Conservation (phyloP, 2,888 invertebrate genomes). For the Slavum lentiscoides region DNA sequence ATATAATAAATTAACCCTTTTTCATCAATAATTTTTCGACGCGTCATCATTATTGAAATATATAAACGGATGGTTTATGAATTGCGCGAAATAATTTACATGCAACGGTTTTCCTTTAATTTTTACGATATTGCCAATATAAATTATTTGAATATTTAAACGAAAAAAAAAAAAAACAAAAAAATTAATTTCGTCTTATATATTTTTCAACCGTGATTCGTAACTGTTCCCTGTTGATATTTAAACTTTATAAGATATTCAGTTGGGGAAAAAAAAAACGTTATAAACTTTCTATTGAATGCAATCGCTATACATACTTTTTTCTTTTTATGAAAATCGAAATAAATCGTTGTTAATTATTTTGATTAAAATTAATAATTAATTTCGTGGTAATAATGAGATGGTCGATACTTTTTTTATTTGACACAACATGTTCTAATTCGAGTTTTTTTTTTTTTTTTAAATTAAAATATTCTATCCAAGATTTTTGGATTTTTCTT, state of each 20-base stretch:
- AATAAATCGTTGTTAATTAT: constrained; percentile 2
- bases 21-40: constrained; percentile 7
- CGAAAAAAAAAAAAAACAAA: not conserved
- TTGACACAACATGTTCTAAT: too few species aligned
- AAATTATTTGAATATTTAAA: constrained; percentile 41
- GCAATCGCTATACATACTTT: constrained; percentile 12
- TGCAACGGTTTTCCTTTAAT: constrained; percentile 13
- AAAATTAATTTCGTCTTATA: constrained; percentile 23
- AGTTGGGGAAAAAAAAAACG: not conserved
- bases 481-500: not conserved
- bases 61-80: constrained; percentile 31
- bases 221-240: constrained; percentile 18
- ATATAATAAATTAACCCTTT: constrained; percentile 24
- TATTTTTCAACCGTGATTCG: not conserved
- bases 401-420: not conserved
- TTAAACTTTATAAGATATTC: constrained; percentile 42
- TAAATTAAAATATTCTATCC: not conserved
- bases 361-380: constrained; percentile 30
- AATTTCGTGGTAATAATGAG: not conserved
- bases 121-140: constrained; percentile 16
- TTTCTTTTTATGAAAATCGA: constrained; percentile 9
- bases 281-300: constrained; percentile 27
- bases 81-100: constrained; percentile 31
- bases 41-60: constrained; percentile 25
- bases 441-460: not conserved